phyloP scores from a whole-genome alignment of 2,888 invertebrate genomes.

The Cephus runcator region DNA sequence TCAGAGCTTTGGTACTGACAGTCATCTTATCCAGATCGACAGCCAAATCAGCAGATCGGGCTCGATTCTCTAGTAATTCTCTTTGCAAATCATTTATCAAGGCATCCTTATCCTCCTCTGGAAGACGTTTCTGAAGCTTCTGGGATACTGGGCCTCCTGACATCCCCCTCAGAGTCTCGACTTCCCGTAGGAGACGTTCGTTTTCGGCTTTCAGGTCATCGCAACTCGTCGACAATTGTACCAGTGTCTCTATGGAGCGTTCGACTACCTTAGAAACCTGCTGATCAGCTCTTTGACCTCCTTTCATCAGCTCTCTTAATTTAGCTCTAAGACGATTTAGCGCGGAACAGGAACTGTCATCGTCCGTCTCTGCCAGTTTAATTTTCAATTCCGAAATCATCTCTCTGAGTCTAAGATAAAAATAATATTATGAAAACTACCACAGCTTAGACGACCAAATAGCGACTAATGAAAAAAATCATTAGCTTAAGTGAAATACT shows the following conservation, averaged over 20 bases:
- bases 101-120: slow-evolving; percentile 31
- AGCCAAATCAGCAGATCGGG: slow-evolving; percentile 23
- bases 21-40: slow-evolving; percentile 38
- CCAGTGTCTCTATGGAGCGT: slow-evolving; percentile 49
- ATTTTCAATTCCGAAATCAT: slow-evolving; percentile 43
- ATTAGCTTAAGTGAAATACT: slow-evolving; percentile 33
- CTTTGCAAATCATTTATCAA: slow-evolving; percentile 31
- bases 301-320: slow-evolving; percentile 51
- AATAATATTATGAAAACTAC: background rate
- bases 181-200: slow-evolving; percentile 33
- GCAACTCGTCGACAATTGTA: slow-evolving; percentile 44
- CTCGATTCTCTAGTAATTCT: slow-evolving; percentile 9
- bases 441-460: background rate
- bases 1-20: slow-evolving; percentile 31
- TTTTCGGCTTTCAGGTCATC: slow-evolving; percentile 45
- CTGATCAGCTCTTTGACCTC: slow-evolving; percentile 41
- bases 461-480: background rate
- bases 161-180: slow-evolving; percentile 27
- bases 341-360: slow-evolving; percentile 51
- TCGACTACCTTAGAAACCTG: slow-evolving; percentile 45
- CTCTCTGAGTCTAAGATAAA: slow-evolving; percentile 44
- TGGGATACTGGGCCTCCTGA: background rate
- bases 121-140: background rate
- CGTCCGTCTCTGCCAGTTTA: slow-evolving; percentile 45
- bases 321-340: slow-evolving; percentile 54